Percentiles rank a stretch among this genome's conserved stretches.
These are phyloP conservation scores for Callipepla californica DNA, from an alignment of 2,113 vertebrate species.

Conservation along the genomic window DNA sequence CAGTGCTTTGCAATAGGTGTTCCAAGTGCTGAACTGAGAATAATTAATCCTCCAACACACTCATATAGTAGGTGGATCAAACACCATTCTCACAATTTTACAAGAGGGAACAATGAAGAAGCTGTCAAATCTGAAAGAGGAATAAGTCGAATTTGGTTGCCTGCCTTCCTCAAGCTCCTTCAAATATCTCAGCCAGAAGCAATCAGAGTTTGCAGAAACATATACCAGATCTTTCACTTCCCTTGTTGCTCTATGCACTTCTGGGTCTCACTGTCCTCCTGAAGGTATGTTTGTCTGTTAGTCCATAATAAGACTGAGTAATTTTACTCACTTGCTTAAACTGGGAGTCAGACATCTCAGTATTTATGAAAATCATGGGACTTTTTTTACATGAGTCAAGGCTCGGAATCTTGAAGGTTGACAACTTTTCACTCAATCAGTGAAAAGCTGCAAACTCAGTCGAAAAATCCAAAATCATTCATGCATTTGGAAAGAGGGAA, in stretches of 20 bases:
- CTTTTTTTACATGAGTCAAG: background rate
- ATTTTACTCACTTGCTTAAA: background rate
- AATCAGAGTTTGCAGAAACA: background rate
- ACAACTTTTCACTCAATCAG: background rate
- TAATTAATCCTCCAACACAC: slow-evolving; percentile 47
- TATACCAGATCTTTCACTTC: background rate
- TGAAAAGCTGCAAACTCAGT: background rate
- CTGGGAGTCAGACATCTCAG: background rate
- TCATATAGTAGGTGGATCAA: slow-evolving; percentile 41
- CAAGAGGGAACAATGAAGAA: background rate
- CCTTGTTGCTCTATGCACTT: background rate
- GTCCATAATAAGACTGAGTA: background rate
- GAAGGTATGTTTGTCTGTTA: background rate
- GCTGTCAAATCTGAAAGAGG: slow-evolving; percentile 38
- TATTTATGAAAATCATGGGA: background rate
- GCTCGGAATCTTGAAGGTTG: background rate
- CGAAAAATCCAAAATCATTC: background rate
- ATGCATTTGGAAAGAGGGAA: background rate
- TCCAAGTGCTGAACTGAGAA: slow-evolving; percentile 22
- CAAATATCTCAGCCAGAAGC: background rate
- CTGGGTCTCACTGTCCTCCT: background rate
- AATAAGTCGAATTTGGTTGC: slow-evolving; percentile 18
- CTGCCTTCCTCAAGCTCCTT: slow-evolving; percentile 12
- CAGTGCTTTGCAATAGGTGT: slow-evolving; percentile 2
- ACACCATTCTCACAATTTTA: slow-evolving; percentile 22